These are phyloP conservation scores for Pampusana beccarii DNA, from an alignment of 2,113 vertebrate genomes.

Conservation along the genomic window DNA sequence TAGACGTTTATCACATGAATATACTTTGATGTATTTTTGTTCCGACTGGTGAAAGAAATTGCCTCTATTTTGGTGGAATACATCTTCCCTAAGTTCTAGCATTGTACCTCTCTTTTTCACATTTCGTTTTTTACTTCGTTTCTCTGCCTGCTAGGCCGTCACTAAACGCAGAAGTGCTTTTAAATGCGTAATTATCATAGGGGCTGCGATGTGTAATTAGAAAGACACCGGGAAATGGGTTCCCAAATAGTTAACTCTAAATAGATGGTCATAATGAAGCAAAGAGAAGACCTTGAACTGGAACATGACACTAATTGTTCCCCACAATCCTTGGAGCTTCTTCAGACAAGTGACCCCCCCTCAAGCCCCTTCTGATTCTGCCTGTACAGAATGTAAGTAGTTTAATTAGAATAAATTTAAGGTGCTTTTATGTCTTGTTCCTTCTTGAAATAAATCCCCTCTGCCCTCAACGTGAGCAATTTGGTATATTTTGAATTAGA, in stretches of 20 bases:
- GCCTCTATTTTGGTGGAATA: neutral
- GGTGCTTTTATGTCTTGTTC: neutral
- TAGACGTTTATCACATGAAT: neutral
- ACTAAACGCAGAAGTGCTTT: neutral
- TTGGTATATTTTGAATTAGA: neutral
- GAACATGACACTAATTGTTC: neutral
- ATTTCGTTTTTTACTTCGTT: neutral
- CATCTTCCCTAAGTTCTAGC: neutral
- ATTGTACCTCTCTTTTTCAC: neutral
- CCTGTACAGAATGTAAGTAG: neutral
- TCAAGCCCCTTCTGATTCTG: neutral
- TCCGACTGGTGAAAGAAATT: neutral
- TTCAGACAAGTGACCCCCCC: neutral
- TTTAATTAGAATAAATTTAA: neutral
- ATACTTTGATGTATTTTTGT: neutral
- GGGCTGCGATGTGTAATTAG: neutral
- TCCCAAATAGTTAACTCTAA: neutral
- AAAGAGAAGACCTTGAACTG: neutral
- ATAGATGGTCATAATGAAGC: neutral
- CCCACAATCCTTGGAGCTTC: neutral
- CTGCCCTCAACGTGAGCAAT: neutral
- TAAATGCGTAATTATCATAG: neutral
- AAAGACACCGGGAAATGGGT: neutral
- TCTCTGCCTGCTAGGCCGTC: neutral
- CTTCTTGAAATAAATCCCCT: neutral